Percentiles rank a stretch among this genome's conserved stretches.
phyloP scores from a whole-genome alignment of 2,888 invertebrate species.

The Fabriciana adippe region DNA sequence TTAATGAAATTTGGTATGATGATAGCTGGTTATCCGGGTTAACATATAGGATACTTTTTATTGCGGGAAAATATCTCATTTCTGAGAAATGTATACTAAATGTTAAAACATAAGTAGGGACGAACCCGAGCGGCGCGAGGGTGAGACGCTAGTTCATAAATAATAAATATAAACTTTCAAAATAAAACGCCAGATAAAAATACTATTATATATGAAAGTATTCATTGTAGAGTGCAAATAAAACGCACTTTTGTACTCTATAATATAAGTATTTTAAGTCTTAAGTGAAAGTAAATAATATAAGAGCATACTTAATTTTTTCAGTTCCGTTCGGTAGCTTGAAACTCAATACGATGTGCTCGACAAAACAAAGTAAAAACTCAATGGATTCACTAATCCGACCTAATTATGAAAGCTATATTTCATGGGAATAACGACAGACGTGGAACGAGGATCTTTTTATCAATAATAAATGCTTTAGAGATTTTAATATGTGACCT shows the following conservation, averaged over 20 bases:
- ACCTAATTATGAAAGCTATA: conserved; percentile 68
- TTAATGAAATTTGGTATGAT: no score
- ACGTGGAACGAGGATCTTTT: conserved; percentile 55
- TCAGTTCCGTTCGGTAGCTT: conserved; percentile 47
- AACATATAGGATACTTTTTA: no score
- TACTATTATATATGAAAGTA: no score
- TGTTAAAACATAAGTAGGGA: no score
- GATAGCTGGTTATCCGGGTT: no score
- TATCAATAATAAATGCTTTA: conserved; percentile 14
- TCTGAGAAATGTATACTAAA: no score
- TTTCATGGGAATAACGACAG: conserved; percentile 63
- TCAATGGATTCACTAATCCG: conserved; percentile 70
- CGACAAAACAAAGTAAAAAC: conserved; percentile 52
- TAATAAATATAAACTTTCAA: no score
- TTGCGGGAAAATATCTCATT: no score
- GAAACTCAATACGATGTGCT: conserved; percentile 52
- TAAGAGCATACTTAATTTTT: conserved; percentile 46
- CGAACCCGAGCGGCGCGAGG: no score
- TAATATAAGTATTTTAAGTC: neutral
- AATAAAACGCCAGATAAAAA: no score
- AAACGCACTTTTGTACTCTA: neutral
- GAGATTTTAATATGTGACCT: conserved; percentile 4
- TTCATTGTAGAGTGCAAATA: no score
- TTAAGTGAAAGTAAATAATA: conserved; percentile 21
- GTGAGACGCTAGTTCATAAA: no score